A percentile compares a stretch with the other conserved stretches of the same genome.
phyloP scores from a whole-genome alignment of 2,113 vertebrate species.

The Chaetops frenatus region DNA sequence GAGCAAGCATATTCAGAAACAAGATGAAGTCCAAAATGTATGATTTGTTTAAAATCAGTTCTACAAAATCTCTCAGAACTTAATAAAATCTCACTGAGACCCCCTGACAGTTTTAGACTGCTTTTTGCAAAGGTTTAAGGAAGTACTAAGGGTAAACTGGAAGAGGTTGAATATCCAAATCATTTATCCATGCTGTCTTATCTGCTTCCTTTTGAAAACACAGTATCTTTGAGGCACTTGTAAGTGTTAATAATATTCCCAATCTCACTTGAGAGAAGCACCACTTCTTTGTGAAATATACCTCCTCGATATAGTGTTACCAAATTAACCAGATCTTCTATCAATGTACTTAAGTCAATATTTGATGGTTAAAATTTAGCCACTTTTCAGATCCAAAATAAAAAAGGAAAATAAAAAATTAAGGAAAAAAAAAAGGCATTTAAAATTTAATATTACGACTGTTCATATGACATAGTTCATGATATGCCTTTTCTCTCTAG shows the following conservation, averaged over 20 bases:
- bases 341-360: background rate
- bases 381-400: background rate
- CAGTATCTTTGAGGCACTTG: background rate
- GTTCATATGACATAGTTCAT: background rate
- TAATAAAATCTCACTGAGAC: background rate
- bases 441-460: background rate
- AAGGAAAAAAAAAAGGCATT: background rate
- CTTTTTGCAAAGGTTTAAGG: background rate
- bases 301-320: background rate
- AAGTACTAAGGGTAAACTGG: background rate
- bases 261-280: background rate
- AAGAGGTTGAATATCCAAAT: background rate
- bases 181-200: background rate
- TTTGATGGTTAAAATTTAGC: background rate
- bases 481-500: background rate
- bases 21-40: background rate
- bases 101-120: background rate
- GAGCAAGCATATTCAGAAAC: background rate
- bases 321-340: background rate
- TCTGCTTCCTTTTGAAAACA: background rate
- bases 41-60: background rate
- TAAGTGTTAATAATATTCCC: background rate
- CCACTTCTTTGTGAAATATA: background rate
- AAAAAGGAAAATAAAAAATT: background rate
- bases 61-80: background rate